Evolutionary conservation across 2,113 vertebrate genomes (phyloP), one percentile per base, ranked within the genome.

Genomic region (Hydrochoerus hydrochaeris): DNA sequence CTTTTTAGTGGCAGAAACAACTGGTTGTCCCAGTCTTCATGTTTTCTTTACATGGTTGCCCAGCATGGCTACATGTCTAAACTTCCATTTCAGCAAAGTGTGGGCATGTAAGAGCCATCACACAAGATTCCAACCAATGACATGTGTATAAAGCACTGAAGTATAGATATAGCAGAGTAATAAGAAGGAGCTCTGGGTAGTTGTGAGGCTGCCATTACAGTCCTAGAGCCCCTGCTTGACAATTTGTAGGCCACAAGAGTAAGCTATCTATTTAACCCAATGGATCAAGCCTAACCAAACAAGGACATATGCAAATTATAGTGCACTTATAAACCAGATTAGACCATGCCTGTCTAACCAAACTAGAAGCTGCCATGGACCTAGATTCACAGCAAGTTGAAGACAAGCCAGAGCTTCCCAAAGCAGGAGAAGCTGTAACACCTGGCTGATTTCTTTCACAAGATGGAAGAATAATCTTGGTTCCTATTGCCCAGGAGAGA

Each of bases 381-480:
- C 22, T 85, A 60, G 67, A 62, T 20, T 75, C 32, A 32, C 54
- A 85, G 22, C 57, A 49, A 26, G 57, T 52, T 52, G 41, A n/a
- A 92, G 32, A 32, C 24, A 49, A 92, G 54, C 24, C 57, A 62
- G 67, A 17, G 13, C n/a, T 85, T 92, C n/a, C 32, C 54, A 73
- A 84, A 85, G 54, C 24, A 38, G 75, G 87, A 46, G 30, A 62
- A 49, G 6, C 49, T 73, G 65, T 44, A 49, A 75, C 24, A 62
- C 24, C 57, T 92, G 49, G 49, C 28, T 52, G 20, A 52, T 80
- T 80, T 83, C 75, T 94, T 97, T 28, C 46, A 86, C 65, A 83
- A 88, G 49, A 87, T 78, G 95, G 95, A 87, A 85, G 49, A 69
- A 24, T 81, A 81, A 85, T 69, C 58, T 38, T 30, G 86, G 85